Evolutionary conservation across 2,888 invertebrate genomes (phyloP).

Genomic region (Thera obeliscata): DNA sequence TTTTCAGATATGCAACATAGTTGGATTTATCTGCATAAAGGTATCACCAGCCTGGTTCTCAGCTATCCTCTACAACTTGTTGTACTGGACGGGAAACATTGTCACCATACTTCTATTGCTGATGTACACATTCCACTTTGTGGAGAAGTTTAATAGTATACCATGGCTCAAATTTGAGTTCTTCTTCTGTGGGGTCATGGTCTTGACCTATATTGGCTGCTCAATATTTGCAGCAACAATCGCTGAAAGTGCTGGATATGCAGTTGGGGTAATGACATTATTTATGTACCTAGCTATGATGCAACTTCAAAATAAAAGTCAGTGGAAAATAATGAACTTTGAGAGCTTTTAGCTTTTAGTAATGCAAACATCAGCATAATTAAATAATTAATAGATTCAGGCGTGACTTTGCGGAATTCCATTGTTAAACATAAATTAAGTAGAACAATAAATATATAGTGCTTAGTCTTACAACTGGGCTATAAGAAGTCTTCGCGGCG

Average conservation of each 20-base stretch:
- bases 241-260: slow-evolving; percentile 84
- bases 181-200: slow-evolving; percentile 88
- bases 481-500: too few species aligned
- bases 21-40: slow-evolving; percentile 93
- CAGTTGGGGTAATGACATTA: slow-evolving; percentile 86
- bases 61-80: slow-evolving; percentile 89
- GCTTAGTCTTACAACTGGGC: too few species aligned
- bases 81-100: slow-evolving; percentile 92
- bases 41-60: slow-evolving; percentile 85
- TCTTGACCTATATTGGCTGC: slow-evolving; percentile 89
- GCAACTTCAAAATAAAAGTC: too few species aligned
- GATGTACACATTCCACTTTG: slow-evolving; percentile 92
- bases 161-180: slow-evolving; percentile 95
- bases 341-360: too few species aligned
- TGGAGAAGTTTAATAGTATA: slow-evolving; percentile 91
- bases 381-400: too few species aligned
- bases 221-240: slow-evolving; percentile 88
- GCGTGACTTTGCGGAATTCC: too few species aligned
- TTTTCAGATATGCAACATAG: slow-evolving; percentile 85
- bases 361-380: too few species aligned
- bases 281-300: too few species aligned
- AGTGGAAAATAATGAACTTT: too few species aligned
- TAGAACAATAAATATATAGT: too few species aligned
- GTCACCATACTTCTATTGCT: slow-evolving; percentile 89
- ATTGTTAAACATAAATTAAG: too few species aligned